Evolutionary conservation across 2,888 invertebrate species (phyloP), one percentile per base, ranked within the genome.

Genomic region (Cosmia trapezina): DNA sequence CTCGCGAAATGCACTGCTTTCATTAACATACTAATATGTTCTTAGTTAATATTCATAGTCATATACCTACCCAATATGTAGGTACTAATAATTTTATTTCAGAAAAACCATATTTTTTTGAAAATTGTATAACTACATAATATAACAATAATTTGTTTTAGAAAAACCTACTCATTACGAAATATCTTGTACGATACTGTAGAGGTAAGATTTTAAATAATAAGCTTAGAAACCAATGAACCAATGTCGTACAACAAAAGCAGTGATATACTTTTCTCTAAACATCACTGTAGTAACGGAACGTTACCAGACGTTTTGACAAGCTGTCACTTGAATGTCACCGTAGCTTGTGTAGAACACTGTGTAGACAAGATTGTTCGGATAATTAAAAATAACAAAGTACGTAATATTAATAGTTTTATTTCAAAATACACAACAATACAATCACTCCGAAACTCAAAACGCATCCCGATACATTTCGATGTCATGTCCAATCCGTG

Each of bases 1-100:
- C 70, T 74, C 33, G 60, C 59, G 11, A 77, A 75, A 57, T 59
- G 45, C 22, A 57, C 37, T 49, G 41, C 54, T 74, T 79, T 51
- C 41, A 78, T 70, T 59, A 49, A 47, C 59, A 54, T 5, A 54
- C n/a, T 69, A 51, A 73, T 63, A 59, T 51, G 66, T 61, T 49
- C 47, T 12, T 33, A 43, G 0, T 54, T 60, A 60, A 60, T 57
- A 54, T 72, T 72, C 11, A 11, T n/a, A n/a, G n/a, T n/a, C n/a
- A n/a, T n/a, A n/a, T 43, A 41, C n/a, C 14, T 12, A 54, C 28
- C 22, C 17, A 17, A 8, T 54, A 9, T 49, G 17, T 11, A 17
- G 19, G 6, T 11, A 33, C 19, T 33, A 33, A 57, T 37, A 0
- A 12, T 12, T 37, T 57, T 37, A 7, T 37, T 57, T 37, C 33